These are phyloP conservation scores for Equus quagga DNA, from an alignment of 2,113 vertebrate genomes.

Conservation along the genomic window DNA sequence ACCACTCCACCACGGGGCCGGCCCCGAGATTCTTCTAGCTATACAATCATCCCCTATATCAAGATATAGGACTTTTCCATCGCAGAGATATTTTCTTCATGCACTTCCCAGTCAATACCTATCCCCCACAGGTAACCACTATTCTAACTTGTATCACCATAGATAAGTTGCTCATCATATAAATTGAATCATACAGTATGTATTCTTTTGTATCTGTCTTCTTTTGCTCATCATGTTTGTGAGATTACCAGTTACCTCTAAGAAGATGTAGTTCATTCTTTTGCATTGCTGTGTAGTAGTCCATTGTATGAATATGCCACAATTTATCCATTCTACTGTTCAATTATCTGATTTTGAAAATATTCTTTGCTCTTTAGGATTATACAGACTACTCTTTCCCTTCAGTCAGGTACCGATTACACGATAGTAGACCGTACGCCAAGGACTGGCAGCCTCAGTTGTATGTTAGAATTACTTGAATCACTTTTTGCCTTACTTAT, in stretches of 20 bases:
- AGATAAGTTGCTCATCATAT: background rate
- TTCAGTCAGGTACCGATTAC: background rate
- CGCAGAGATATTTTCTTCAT: background rate
- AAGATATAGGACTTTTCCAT: background rate
- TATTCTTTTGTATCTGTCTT: background rate
- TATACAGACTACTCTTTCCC: background rate
- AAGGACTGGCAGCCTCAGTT: background rate
- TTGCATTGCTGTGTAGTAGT: background rate
- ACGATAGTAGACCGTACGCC: background rate
- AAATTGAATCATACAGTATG: background rate
- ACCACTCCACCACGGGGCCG: too few relatives aligned
- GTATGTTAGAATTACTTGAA: background rate
- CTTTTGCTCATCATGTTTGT: background rate
- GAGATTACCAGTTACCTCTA: background rate
- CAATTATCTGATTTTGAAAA: background rate
- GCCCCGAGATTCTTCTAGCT: background rate
- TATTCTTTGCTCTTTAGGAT: background rate
- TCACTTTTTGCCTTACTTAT: background rate
- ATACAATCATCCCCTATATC: background rate
- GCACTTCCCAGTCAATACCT: background rate
- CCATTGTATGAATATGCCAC: background rate
- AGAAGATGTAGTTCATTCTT: background rate
- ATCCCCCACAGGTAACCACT: background rate
- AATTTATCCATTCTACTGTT: background rate
- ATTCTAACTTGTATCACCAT: background rate